Evolutionary conservation across 2,113 vertebrate genomes (phyloP).

Genomic region (Acrocephalus arundinaceus): DNA sequence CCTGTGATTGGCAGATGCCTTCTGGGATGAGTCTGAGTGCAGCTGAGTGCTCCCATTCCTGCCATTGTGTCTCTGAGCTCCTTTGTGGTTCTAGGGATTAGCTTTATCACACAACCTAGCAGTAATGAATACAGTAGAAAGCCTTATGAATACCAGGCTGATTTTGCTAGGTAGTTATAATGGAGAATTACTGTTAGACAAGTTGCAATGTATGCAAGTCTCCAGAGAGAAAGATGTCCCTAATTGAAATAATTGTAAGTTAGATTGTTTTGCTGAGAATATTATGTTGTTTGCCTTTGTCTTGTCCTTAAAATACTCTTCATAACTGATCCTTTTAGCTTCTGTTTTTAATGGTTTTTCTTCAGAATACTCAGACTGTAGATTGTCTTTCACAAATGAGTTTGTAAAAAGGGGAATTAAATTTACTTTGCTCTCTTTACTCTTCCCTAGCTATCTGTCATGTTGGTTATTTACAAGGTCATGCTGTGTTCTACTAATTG

Average conservation of each 20-base stretch:
- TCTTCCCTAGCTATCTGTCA: background rate
- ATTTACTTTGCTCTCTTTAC: background rate
- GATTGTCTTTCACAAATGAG: background rate
- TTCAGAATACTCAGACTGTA: background rate
- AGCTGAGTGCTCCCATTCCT: background rate
- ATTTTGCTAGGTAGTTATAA: conserved; percentile 11
- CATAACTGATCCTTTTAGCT: background rate
- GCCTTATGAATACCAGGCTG: background rate
- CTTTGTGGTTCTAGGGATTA: background rate
- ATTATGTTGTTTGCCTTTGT: background rate
- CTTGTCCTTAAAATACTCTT: background rate
- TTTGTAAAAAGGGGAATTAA: conserved; percentile 8
- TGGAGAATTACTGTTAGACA: background rate
- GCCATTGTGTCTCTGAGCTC: background rate
- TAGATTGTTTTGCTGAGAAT: background rate
- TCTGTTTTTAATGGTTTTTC: background rate
- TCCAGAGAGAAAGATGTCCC: background rate
- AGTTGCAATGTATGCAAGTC: background rate
- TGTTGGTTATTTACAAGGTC: conserved; percentile 10
- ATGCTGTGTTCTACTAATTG: background rate
- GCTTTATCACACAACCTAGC: background rate
- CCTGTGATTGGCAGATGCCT: background rate
- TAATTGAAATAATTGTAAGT: background rate
- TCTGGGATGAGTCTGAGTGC: background rate
- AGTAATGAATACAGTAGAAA: background rate